phyloP scores from a whole-genome alignment of 2,888 invertebrate species.

The Sarcophaga subvicina region DNA sequence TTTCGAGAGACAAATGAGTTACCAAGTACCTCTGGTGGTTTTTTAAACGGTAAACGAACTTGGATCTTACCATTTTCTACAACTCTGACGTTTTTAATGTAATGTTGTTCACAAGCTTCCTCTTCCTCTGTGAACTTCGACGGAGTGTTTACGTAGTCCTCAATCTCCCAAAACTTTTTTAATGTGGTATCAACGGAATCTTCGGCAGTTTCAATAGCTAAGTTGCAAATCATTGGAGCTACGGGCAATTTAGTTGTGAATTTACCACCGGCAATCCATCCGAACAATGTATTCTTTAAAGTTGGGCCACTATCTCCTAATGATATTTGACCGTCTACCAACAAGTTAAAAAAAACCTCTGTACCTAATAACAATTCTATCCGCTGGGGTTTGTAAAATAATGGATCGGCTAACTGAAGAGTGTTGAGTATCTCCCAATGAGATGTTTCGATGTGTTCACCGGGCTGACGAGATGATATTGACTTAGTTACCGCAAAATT shows the following conservation, averaged over 20 bases:
- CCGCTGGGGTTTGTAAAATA: conserved; percentile 48
- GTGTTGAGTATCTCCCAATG: conserved; percentile 31
- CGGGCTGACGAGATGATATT: conserved; percentile 46
- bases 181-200: background rate
- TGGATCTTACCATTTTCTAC: too few relatives aligned
- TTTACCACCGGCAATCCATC: conserved; percentile 36
- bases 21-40: too few relatives aligned
- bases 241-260: too few relatives aligned
- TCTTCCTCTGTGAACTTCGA: too few relatives aligned
- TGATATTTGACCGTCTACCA: conserved; percentile 51
- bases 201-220: background rate
- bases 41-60: too few relatives aligned
- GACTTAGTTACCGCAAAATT: conserved; percentile 45
- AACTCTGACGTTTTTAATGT: too few relatives aligned
- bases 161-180: too few relatives aligned
- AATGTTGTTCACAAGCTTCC: too few relatives aligned
- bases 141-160: too few relatives aligned
- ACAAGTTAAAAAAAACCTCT: conserved; percentile 54
- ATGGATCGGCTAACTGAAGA: background rate
- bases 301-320: conserved; percentile 43
- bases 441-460: conserved; percentile 29
- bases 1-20: too few relatives aligned
- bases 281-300: conserved; percentile 49
- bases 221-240: background rate
- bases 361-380: conserved; percentile 53